These are phyloP conservation scores for Lepidurus packardi DNA, from an alignment of 1,140 invertebrate species.

Conservation along the genomic window DNA sequence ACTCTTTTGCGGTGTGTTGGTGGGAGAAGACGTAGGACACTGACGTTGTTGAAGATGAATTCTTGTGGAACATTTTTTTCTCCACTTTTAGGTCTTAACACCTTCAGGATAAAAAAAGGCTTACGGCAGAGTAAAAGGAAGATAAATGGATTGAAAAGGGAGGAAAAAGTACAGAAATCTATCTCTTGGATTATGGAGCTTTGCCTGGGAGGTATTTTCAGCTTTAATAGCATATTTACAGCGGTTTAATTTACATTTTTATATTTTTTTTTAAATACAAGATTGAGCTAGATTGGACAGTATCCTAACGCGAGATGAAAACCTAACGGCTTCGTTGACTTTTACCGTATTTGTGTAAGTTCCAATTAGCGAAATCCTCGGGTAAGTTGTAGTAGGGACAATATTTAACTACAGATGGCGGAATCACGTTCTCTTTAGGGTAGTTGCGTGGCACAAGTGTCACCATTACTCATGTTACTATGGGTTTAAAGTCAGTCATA, in stretches of 20 bases:
- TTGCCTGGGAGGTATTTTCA: too few relatives aligned
- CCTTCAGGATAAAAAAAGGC: not conserved
- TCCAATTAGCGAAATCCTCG: too few relatives aligned
- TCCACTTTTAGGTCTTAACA: not conserved
- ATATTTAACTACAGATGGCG: not conserved
- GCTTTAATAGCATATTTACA: too few relatives aligned
- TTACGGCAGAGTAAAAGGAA: not conserved
- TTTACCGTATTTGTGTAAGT: too few relatives aligned
- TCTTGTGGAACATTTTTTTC: not conserved
- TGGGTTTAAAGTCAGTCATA: not conserved
- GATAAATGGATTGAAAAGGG: constrained; percentile 9
- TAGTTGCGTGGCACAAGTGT: not conserved
- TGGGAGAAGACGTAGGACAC: not conserved
- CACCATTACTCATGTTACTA: not conserved
- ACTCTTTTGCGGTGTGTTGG: not conserved
- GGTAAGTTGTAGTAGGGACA: too few relatives aligned
- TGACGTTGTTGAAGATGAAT: constrained; percentile 8
- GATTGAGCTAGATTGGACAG: too few relatives aligned
- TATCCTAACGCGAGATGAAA: too few relatives aligned
- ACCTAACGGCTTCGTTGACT: too few relatives aligned
- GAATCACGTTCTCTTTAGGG: not conserved
- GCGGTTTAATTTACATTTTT: too few relatives aligned
- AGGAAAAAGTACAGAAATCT: too few relatives aligned
- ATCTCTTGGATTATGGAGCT: too few relatives aligned
- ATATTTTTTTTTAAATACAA: too few relatives aligned